Evolutionary conservation across 2,888 invertebrate genomes (phyloP).

Genomic region (Therioaphis trifolii): DNA sequence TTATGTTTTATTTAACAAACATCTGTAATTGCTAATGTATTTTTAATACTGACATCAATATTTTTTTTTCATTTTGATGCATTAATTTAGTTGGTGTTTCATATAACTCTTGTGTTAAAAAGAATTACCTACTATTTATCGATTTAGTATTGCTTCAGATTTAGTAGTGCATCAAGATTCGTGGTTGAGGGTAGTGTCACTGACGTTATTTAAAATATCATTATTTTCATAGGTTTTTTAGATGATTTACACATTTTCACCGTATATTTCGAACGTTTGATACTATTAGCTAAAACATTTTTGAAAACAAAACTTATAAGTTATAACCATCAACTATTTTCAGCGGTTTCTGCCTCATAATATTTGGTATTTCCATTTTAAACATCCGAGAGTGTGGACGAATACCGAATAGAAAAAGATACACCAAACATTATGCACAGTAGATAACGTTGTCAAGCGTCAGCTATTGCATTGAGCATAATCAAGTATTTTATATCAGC

Average conservation of each 20-base stretch:
- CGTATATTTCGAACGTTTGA: background rate
- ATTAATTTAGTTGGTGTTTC: background rate
- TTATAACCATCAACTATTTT: no score
- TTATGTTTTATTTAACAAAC: background rate
- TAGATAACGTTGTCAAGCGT: no score
- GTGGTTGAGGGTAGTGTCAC: background rate
- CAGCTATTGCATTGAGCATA: no score
- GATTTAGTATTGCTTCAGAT: background rate
- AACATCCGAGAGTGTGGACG: no score
- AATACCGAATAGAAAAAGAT: no score
- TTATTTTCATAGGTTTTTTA: background rate
- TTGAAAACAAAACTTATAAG: background rate
- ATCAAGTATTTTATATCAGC: no score
- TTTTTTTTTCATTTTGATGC: background rate
- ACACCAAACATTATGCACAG: no score
- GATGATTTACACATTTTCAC: background rate
- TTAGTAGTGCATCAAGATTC: no score
- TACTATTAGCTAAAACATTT: background rate
- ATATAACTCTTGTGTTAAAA: background rate
- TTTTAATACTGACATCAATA: conserved; percentile 3
- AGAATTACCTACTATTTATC: background rate
- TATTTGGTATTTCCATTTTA: no score
- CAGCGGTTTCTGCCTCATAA: no score
- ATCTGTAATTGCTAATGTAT: background rate
- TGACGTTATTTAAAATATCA: background rate